Base-by-base conservation (phyloP, 1,140 invertebrate species). In the Radopholus similis region DNA sequence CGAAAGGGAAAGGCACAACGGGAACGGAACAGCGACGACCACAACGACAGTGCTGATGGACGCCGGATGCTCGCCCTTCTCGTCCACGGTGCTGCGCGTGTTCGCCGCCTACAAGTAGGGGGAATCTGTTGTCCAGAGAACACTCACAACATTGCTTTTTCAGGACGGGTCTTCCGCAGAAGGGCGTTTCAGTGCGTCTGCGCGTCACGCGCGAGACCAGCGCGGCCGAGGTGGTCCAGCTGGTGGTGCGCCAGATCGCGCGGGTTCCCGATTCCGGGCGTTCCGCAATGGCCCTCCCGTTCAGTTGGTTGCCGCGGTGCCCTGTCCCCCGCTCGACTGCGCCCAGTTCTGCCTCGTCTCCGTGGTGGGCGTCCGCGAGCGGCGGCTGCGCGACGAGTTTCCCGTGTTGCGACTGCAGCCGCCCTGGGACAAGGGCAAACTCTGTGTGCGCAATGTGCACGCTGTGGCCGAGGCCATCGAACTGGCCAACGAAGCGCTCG, bases 31-130 rank as follows among this genome's bases (percentile, higher is more conserved):
- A n/a, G n/a, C n/a, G n/a, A n/a, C n/a, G n/a, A n/a, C n/a, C n/a
- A n/a, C n/a, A n/a, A n/a, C 55, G 38, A 18, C 44, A 6, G 53
- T 66, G 47, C 57, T 60, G 28, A 38, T 42, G 34, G 51, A 21
- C n/a, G 64, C 64, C 55, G 4, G 26, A 4, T 34, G 28, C 40
- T 21, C 35, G 51, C 34, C 64, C 23, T 13, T 68, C 34, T 35
- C 26, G 59, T 70, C 34, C 57, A 34, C 34, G 21, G 44, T 68
- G 23, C 73, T 87, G 6, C 84, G 89, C 83, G 92, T 97, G 26
- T 95, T 90, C 81, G 92, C 92, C 1, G 92, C 93, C 2, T 97
- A 96, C 82, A 91, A 95, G 72, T 95, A 91, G 0, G 93, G 93
- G 26, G 83, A 96, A 64, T n/a, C 47, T 23, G 23, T 51, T 23